Evolutionary conservation across 2,888 invertebrate genomes (phyloP).

Genomic region (Pollenia labialis): DNA sequence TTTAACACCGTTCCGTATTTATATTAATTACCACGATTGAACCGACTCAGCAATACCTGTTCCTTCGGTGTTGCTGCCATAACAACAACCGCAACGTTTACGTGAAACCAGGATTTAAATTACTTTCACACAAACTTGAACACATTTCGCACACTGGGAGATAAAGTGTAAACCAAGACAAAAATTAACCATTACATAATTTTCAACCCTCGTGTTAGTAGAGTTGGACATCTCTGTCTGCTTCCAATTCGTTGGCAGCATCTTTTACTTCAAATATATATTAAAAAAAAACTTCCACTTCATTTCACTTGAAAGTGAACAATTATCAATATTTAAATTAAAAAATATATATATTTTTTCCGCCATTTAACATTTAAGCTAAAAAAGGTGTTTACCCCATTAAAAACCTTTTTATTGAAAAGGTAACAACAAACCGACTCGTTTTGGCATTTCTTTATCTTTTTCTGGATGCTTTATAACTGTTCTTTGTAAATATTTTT

Average conservation of each 20-base stretch:
- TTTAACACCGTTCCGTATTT: too few relatives aligned
- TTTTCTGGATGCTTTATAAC: constrained; percentile 33
- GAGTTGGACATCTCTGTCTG: constrained; percentile 20
- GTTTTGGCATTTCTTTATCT: constrained; percentile 32
- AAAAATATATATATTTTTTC: constrained; percentile 40
- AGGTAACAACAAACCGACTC: constrained; percentile 4
- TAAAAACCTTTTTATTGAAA: constrained; percentile 16
- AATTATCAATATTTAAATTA: constrained; percentile 61
- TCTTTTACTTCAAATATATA: not conserved
- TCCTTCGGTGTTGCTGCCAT: too few relatives aligned
- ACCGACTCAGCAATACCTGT: too few relatives aligned
- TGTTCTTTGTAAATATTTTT: constrained; percentile 43
- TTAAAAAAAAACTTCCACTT: constrained; percentile 32
- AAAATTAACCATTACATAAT: not conserved
- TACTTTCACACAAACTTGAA: not conserved
- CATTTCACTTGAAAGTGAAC: constrained; percentile 59
- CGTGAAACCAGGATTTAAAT: too few relatives aligned
- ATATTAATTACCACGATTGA: too few relatives aligned
- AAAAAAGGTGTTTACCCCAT: constrained; percentile 27
- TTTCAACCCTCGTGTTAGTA: constrained; percentile 12
- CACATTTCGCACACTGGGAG: too few relatives aligned
- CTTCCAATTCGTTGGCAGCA: constrained; percentile 18
- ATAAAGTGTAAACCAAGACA: too few relatives aligned
- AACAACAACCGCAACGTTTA: too few relatives aligned
- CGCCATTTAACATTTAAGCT: constrained; percentile 30